Base-by-base conservation (phyloP, 1,140 invertebrate genomes). In the Papilio polyxenes region DNA sequence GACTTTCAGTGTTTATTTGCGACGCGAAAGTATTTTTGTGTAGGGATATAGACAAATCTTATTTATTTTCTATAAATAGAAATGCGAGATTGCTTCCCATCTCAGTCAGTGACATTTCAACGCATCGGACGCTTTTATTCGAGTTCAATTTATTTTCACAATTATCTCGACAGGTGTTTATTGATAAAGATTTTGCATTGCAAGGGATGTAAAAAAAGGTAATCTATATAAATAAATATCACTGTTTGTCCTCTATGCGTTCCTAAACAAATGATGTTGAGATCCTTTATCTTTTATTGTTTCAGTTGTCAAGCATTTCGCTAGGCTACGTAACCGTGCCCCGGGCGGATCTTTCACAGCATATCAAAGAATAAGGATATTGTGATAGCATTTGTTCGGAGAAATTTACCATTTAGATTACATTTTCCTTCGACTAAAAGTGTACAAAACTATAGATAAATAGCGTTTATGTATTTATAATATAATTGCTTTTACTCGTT, bases 61-160 rank as follows among this genome's bases (percentile, higher is more conserved):
- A 72, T 72, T 72, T 72, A 40, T 72, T 72, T 37, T 72, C 65
- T 40, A 72, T 72, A 72, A 72, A 72, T 72, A 72, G 65, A 72
- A 72, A 37, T 37, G 5, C 31, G 65, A 72, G 23, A 15, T 72
- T 37, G 65, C 31, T 72, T 37, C 13, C 65, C 65, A 72, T 72
- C 31, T 15, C 31, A 15, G 2, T 72, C 17, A 31, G 23, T 13
- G 11, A 15, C 6, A 3, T 37, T 37, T 72, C 17, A 72, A 72
- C 31, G 15, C 65, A 23, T 65, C 37, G 13, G 13, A 4, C 3
- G 4, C 8, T 65, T 59, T 31, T 10, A 10, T 65, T 65, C 6
- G 4, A 4, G 53, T 37, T 10, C 40, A 40, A 37, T 72, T 72
- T 17, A 10, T 40, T 72, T 72, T 17, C 31, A 13, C 11, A 23